These are phyloP conservation scores for Nephrotoma flavescens DNA, from an alignment of 2,888 invertebrate genomes.

Conservation along the genomic window DNA sequence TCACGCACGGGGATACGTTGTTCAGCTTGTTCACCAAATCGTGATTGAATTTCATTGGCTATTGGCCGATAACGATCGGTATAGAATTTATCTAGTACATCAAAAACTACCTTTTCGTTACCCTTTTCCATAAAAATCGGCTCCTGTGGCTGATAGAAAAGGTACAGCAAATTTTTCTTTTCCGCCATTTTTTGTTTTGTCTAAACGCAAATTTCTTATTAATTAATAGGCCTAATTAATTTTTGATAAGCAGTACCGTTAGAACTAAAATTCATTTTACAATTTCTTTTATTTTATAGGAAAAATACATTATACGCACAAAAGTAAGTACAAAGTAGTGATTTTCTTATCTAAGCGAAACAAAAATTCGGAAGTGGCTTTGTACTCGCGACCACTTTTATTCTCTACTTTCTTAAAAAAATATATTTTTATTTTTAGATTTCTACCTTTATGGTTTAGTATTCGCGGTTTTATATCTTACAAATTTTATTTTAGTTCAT, in stretches of 20 bases:
- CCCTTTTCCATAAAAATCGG: constrained; percentile 66
- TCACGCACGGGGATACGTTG: constrained; percentile 40
- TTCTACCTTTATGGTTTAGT: neutral
- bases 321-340: neutral
- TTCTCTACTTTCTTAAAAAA: neutral
- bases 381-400: neutral
- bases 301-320: neutral
- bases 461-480: neutral
- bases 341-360: neutral
- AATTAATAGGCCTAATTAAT: neutral
- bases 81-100: constrained; percentile 46
- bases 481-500: neutral
- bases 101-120: constrained; percentile 41
- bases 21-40: constrained; percentile 40
- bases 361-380: neutral
- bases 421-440: neutral
- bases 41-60: constrained; percentile 36
- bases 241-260: neutral
- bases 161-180: constrained; percentile 42
- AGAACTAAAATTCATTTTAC: neutral
- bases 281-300: neutral
- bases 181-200: constrained; percentile 13
- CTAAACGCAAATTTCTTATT: neutral
- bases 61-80: constrained; percentile 37
- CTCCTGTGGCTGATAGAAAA: constrained; percentile 63